Base-by-base conservation (phyloP, 1,140 invertebrate genomes). In the Cydia fagiglandana region DNA sequence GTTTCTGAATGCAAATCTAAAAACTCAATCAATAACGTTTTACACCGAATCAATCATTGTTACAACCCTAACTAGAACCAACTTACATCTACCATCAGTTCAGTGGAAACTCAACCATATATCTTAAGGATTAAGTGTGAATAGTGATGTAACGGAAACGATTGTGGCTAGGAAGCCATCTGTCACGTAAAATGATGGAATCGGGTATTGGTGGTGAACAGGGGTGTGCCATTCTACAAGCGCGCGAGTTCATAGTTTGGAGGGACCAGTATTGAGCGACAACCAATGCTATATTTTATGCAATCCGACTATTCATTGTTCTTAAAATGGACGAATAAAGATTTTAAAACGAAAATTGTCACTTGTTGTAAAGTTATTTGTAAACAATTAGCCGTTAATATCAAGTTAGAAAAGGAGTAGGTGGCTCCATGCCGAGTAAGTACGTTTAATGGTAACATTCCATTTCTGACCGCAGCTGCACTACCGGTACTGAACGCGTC, bases 171-270 rank as follows among this genome's bases (percentile, higher is more conserved):
- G 66, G 30, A 70, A 70, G 66, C 66, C 38, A 70, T 70, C 66
- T 70, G 66, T 70, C 66, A 70, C 28, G 66, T 9, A 61, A 61
- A 61, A 70, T 70, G 66, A 70, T 70, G 66, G 66, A 70, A 70
- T 38, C 17, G 66, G 66, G 34, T 41, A 38, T 38, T 70, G 30
- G 66, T 70, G 30, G 66, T 24, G 56, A 61, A 61, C 56, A 61
- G 56, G 56, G 56, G 7, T 61, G 56, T 24, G 56, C 6, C 56
- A 61, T 24, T 61, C 56, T 47, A 47, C 56, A 4, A 61, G n/a
- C 20, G 20, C 2, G 2, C 10, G 56, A 61, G 56, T 53, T 47
- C 13, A 47, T 13, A 2, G 12, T 47, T 47, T 47, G 4, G 45
- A 47, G 45, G 0, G 45, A 47, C 45, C 45, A 47, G 45, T 47